A percentile compares a stretch with the other conserved stretches of the same genome.
Evolutionary conservation across 2,888 invertebrate genomes (phyloP).

Genomic region (Hymenopus coronatus): DNA sequence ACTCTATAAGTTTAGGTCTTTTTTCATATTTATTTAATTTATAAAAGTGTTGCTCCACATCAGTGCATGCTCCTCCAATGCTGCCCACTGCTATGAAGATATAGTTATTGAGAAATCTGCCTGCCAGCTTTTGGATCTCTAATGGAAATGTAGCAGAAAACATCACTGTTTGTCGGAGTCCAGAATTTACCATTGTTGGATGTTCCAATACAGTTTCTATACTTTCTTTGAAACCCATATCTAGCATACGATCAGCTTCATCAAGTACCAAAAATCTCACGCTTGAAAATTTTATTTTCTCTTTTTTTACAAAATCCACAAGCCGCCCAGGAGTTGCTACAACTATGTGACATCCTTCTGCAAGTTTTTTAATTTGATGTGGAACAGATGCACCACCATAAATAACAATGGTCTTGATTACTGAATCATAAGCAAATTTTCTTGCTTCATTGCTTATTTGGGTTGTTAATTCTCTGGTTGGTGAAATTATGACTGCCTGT

Average conservation of each 20-base stretch:
- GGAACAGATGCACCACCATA: constrained; percentile 84
- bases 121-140: constrained; percentile 73
- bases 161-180: constrained; percentile 64
- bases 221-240: constrained; percentile 65
- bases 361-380: constrained; percentile 59
- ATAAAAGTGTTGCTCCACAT: constrained; percentile 79
- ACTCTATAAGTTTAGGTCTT: constrained; percentile 66
- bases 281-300: constrained; percentile 55
- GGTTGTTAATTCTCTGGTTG: constrained; percentile 86
- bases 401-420: constrained; percentile 69
- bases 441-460: constrained; percentile 84
- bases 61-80: constrained; percentile 88
- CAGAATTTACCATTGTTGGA: constrained; percentile 54
- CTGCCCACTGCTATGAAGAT: constrained; percentile 88
- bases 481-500: constrained; percentile 80
- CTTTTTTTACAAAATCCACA: constrained; percentile 60
- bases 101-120: constrained; percentile 72
- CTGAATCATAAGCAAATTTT: constrained; percentile 75
- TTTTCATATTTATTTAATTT: constrained; percentile 72
- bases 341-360: constrained; percentile 64
- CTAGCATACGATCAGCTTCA: constrained; percentile 81
- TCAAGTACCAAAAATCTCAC: constrained; percentile 70
- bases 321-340: constrained; percentile 73
- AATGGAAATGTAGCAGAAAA: constrained; percentile 76
- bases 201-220: constrained; percentile 64